phyloP scores from a whole-genome alignment of 2,888 invertebrate species.

The Punctoribates punctum region DNA sequence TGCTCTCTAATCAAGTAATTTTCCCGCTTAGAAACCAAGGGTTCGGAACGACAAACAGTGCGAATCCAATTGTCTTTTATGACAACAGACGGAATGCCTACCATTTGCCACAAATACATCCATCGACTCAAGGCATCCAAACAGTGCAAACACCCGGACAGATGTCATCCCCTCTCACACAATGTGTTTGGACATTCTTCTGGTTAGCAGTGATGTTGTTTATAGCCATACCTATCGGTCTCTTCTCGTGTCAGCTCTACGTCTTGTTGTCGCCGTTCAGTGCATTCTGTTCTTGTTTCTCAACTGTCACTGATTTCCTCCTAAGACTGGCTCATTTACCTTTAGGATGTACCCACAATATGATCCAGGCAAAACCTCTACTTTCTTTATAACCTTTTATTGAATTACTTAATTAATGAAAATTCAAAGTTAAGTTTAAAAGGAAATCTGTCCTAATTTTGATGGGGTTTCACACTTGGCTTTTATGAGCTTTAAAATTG shows the following conservation, averaged over 20 bases:
- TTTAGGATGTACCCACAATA: slow-evolving; percentile 52
- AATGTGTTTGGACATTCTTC: slow-evolving; percentile 51
- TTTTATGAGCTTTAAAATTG: no score
- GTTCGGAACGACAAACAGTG: not conserved
- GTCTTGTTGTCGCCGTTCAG: slow-evolving; percentile 52
- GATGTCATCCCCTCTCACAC: slow-evolving; percentile 41
- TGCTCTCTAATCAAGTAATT: not conserved
- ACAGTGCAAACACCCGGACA: not conserved
- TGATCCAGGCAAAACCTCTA: slow-evolving; percentile 46
- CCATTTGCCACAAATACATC: slow-evolving; percentile 9
- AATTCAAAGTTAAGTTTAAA: not conserved
- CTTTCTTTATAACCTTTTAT: slow-evolving; percentile 32
- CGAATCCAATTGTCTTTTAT: slow-evolving; percentile 1
- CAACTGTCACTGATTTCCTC: slow-evolving; percentile 51
- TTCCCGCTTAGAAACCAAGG: slow-evolving; percentile 5
- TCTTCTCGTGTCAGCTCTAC: slow-evolving; percentile 53
- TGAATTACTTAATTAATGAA: not conserved
- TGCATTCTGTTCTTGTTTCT: slow-evolving; percentile 49
- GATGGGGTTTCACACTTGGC: no score
- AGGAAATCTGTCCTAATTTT: no score
- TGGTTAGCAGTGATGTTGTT: slow-evolving; percentile 53
- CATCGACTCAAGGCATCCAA: not conserved
- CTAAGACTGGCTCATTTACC: slow-evolving; percentile 52
- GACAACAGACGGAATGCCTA: slow-evolving; percentile 34
- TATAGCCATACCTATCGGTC: slow-evolving; percentile 53